Evolutionary conservation across 2,888 invertebrate species (phyloP).

Genomic region (Brachyptera putata): DNA sequence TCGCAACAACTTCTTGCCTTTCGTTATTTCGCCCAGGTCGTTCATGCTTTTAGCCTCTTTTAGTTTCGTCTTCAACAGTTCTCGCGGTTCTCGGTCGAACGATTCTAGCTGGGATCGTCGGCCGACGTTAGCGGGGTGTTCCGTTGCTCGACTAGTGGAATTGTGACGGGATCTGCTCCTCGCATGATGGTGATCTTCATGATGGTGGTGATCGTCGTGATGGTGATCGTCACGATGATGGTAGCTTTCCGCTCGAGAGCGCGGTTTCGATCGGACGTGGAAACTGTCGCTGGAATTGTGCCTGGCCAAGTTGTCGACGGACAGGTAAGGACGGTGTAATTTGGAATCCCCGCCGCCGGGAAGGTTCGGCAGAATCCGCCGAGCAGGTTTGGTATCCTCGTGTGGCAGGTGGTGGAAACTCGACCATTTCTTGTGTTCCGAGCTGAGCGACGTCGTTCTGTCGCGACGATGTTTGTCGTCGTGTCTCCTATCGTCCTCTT

Average conservation of each 20-base stretch:
- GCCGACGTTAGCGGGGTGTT: too few species aligned
- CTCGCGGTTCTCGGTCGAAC: conserved; percentile 31
- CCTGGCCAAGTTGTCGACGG: neutral
- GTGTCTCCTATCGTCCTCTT: too few species aligned
- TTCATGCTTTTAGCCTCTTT: conserved; percentile 47
- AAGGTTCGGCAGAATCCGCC: neutral
- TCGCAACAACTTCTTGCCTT: neutral
- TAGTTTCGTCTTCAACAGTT: conserved; percentile 38
- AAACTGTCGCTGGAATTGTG: neutral
- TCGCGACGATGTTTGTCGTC: neutral
- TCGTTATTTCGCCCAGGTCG: conserved; percentile 37
- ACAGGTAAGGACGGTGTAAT: neutral
- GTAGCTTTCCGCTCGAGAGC: too few species aligned
- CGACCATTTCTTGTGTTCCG: neutral
- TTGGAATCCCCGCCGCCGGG: neutral
- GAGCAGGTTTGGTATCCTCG: neutral
- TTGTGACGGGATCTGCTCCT: neutral
- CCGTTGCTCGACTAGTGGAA: neutral
- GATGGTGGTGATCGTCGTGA: too few species aligned
- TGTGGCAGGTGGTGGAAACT: neutral
- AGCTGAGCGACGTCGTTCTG: too few species aligned
- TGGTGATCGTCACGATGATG: too few species aligned
- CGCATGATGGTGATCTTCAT: too few species aligned
- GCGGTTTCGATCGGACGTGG: neutral
- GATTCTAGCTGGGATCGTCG: too few species aligned